Conservation (phyloP, 2,888 invertebrate species). For the Calliphora vomitoria region DNA sequence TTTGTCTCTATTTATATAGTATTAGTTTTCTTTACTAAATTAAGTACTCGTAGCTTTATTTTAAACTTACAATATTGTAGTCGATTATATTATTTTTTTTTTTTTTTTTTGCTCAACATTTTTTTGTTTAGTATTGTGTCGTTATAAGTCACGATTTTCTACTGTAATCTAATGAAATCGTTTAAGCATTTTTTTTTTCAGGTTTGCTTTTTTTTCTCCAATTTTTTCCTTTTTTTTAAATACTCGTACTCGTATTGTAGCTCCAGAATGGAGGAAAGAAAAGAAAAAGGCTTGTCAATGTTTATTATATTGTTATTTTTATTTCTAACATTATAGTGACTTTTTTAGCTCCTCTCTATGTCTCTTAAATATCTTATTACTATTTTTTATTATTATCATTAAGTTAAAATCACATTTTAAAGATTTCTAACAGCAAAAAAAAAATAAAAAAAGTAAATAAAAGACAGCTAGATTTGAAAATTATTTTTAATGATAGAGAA, state of each 20-base stretch:
- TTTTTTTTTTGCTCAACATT: conserved; percentile 16
- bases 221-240: conserved; percentile 17
- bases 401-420: conserved; percentile 63
- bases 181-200: conserved; percentile 66
- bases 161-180: conserved; percentile 74
- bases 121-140: conserved; percentile 50
- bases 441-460: background rate
- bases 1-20: conserved; percentile 32
- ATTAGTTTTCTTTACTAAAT: conserved; percentile 39
- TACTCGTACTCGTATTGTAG: conserved; percentile 42
- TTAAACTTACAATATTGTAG: background rate
- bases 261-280: conserved; percentile 44
- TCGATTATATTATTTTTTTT: background rate
- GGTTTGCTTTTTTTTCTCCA: conserved; percentile 45
- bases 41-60: conserved; percentile 27
- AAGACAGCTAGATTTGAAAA: conserved; percentile 46
- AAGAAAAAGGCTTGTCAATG: conserved; percentile 67
- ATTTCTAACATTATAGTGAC: conserved; percentile 47
- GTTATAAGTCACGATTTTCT: conserved; percentile 72
- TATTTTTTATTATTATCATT: conserved; percentile 68
- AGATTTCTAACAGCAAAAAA: conserved; percentile 53
- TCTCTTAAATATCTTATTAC: conserved; percentile 68
- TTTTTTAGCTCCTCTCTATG: conserved; percentile 44
- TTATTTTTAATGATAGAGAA: conserved; percentile 56
- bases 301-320: conserved; percentile 69